phyloP scores from a whole-genome alignment of 2,797 vertebrate species.

The Pseudochirops cupreus region DNA sequence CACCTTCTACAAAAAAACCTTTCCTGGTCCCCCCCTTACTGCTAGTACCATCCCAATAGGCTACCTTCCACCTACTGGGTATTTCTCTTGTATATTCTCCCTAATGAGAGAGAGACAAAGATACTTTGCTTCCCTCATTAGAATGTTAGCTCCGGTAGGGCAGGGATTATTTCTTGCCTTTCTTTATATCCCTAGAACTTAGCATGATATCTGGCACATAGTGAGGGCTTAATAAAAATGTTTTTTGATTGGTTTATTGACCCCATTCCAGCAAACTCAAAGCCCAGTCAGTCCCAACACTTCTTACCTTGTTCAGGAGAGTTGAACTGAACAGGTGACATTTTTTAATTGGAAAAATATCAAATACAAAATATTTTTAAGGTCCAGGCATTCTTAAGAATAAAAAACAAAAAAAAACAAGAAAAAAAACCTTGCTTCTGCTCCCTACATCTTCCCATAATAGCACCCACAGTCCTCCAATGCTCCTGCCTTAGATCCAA shows the following conservation, averaged over 20 bases:
- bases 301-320: not conserved
- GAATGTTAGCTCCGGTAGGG: not conserved
- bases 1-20: not conserved
- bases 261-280: not conserved
- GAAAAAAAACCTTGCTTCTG: not conserved
- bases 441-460: not conserved
- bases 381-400: conserved; percentile 17
- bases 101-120: not conserved
- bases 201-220: not conserved
- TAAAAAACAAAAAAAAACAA: not conserved
- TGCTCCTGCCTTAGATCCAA: conserved; percentile 20
- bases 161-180: not conserved
- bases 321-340: not conserved
- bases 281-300: not conserved
- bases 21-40: not conserved
- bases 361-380: not conserved
- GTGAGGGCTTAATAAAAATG: not conserved
- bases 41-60: not conserved
- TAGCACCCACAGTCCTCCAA: not conserved
- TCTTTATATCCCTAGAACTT: not conserved
- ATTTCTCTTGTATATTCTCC: not conserved
- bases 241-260: not conserved
- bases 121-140: not conserved
- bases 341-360: conserved; percentile 30
- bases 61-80: not conserved